A percentile compares a stretch with the other conserved stretches of the same genome.
Evolutionary conservation across 2,797 vertebrate species (phyloP).

Genomic region (Meriones psammophilus): DNA sequence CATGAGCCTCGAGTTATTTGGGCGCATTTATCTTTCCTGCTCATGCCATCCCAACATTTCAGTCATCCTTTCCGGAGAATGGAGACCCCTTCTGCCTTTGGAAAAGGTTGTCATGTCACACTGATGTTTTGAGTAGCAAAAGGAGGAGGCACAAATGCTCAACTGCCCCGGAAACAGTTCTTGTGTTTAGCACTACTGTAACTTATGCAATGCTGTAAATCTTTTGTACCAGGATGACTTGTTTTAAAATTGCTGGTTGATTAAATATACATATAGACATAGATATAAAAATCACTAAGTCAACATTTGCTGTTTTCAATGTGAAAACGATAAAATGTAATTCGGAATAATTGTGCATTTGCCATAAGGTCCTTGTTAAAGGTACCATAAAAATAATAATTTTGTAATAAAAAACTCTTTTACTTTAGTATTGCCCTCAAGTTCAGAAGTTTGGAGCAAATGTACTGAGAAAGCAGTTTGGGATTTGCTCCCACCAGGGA

Average conservation of each 20-base stretch:
- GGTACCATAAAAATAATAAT: conserved; percentile 87
- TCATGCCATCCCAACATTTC: conserved; percentile 60
- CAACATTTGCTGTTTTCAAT: conserved; percentile 90
- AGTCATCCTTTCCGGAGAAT: conserved; percentile 69
- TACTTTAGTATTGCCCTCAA: conserved; percentile 87
- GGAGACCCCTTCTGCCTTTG: conserved; percentile 57
- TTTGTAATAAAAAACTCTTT: conserved; percentile 83
- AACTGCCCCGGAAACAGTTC: conserved; percentile 59
- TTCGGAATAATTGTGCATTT: conserved; percentile 87
- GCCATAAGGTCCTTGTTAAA: conserved; percentile 85
- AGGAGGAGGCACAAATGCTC: conserved; percentile 78
- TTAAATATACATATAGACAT: conserved; percentile 88
- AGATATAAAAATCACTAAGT: conserved; percentile 85
- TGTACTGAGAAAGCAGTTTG: conserved; percentile 85
- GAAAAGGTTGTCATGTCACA: conserved; percentile 76
- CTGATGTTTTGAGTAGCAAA: conserved; percentile 76
- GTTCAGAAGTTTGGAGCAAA: conserved; percentile 88
- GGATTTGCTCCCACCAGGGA: conserved; percentile 85
- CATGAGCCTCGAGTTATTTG: conserved; percentile 84
- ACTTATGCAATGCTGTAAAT: conserved; percentile 67
- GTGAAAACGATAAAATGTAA: conserved; percentile 89
- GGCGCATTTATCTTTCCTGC: conserved; percentile 58
- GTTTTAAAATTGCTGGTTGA: conserved; percentile 86
- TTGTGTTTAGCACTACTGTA: conserved; percentile 69
- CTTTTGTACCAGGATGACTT: conserved; percentile 60